These are phyloP conservation scores for Seriola quinqueradiata DNA, from an alignment of 2,113 vertebrate genomes.

Conservation along the genomic window DNA sequence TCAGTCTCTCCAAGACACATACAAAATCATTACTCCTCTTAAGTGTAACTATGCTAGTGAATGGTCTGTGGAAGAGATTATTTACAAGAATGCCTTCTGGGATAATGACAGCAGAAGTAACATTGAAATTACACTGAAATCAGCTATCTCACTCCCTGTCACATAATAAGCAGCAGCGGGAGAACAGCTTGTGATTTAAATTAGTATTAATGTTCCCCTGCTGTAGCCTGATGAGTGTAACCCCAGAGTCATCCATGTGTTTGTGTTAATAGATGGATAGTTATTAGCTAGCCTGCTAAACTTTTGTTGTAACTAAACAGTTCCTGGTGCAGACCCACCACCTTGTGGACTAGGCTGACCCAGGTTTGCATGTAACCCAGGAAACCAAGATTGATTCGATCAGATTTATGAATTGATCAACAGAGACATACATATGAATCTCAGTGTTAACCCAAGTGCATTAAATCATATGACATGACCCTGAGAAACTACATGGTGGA, in stretches of 20 bases:
- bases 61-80: background rate
- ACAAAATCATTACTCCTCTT: background rate
- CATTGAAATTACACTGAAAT: slow-evolving; percentile 17
- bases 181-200: background rate
- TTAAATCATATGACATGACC: background rate
- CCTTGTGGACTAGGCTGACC: background rate
- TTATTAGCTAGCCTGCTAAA: background rate
- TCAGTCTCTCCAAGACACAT: background rate
- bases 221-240: background rate
- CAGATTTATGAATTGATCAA: background rate
- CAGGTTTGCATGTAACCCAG: background rate
- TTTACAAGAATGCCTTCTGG: background rate
- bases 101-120: background rate
- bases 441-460: background rate
- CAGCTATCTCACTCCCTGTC: background rate
- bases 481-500: background rate
- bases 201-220: background rate
- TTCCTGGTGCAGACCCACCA: background rate
- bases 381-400: background rate
- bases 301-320: background rate
- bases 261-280: background rate
- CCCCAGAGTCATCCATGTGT: background rate
- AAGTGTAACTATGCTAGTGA: background rate
- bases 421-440: background rate
- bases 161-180: background rate